Base-by-base conservation (phyloP, 2,888 invertebrate genomes). In the Villa cingulata region DNA sequence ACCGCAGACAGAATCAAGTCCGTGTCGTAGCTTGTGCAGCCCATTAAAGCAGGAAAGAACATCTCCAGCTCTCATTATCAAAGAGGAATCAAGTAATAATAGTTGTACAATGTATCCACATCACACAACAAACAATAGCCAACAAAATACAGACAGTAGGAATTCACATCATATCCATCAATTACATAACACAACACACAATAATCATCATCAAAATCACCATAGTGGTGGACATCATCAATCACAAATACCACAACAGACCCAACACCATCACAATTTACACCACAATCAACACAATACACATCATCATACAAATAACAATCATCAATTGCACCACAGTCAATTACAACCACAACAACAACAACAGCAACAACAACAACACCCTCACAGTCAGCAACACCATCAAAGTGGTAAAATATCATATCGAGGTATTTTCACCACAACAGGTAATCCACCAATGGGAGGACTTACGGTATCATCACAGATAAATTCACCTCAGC, bases 21-120 rank as follows among this genome's bases (percentile, higher is more conserved):
- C 66, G 55, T 72, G 55, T 61, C 68, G 37, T 62, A 72, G 54
- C 62, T 60, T 70, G 56, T 76, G 73, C 53, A 77, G 77, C 57
- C 75, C 77, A 44, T 72, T 78, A 62, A 79, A 79, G 65, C 78
- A 78, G 61, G 79, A 78, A 62, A 75, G 73, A 62, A 74, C 76
- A 58, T 81, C 81, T 48, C 82, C 83, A 44, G 77, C 78, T 56
- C 58, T 69, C 53, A 74, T 80, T 55, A 75, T 81, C 63, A 82
- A 82, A 61, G 83, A 84, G 71, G 83, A 83, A 66, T 77, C 77
- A 62, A 81, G 80, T 69, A 82, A 81, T 68, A 78, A 80, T 65
- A 80, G 81, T 62, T 67, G 67, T 65, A 69, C 67, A 57, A 70
- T 70, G 70, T 69, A 67, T 58, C 62, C 66, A 59, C 61, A 65